A percentile compares a stretch with the other conserved stretches of the same genome.
Conservation (phyloP, 2,113 vertebrate species). For the Henicopernis longicauda region DNA sequence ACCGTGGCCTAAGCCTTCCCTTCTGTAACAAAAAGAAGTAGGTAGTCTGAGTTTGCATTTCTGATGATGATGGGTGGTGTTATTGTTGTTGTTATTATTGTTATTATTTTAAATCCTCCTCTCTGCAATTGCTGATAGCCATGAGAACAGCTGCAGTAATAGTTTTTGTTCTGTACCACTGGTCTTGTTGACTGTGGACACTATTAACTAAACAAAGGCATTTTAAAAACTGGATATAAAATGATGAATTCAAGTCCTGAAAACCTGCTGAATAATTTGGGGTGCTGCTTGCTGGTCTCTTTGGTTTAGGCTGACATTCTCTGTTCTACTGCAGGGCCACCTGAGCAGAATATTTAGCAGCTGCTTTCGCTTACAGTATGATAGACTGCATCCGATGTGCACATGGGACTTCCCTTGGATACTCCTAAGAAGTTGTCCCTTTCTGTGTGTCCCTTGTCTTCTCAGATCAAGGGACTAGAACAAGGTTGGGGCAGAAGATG, state of each 20-base stretch:
- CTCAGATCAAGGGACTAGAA: neutral
- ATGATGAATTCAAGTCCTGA: neutral
- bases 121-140: neutral
- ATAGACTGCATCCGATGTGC: neutral
- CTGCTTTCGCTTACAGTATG: neutral
- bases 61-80: neutral
- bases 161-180: neutral
- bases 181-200: neutral
- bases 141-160: neutral
- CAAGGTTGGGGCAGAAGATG: neutral
- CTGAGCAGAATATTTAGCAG: conserved; percentile 66
- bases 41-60: neutral
- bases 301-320: conserved; percentile 13
- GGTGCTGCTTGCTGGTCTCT: neutral
- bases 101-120: neutral
- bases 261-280: neutral
- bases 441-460: neutral
- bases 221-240: neutral
- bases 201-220: neutral
- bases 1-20: neutral
- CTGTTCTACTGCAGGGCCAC: conserved; percentile 34
- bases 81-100: neutral
- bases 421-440: neutral
- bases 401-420: neutral
- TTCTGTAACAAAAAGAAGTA: neutral